Base-by-base conservation (phyloP, 2,888 invertebrate species). In the Lysandra bellargus region DNA sequence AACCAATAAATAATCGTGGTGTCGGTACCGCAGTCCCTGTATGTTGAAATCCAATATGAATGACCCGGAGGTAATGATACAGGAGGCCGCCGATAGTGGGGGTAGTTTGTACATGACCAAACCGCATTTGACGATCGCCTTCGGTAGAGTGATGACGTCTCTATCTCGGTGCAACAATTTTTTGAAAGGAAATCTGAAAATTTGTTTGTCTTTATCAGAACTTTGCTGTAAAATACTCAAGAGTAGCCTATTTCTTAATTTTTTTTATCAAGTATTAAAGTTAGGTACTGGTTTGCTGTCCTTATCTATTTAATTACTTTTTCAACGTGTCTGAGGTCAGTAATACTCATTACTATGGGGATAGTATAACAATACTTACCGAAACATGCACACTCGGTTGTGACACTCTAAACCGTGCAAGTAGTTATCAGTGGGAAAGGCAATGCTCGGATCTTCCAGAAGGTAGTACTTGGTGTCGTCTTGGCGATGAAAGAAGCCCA, bases 31-130 rank as follows among this genome's bases (percentile, higher is more conserved):
- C n/a, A 94, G 83, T 0, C 94, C 94, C 80, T 94, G 93, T 79
- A 94, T 91, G 80, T 94, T 94, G 85, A 93, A 94, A 84, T 94
- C 94, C 2, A 94, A 85, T 81, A 94, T 93, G 82, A 94, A 94
- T n/a, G 93, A 90, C 0, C 94, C 94, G 0, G 94, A 94, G 0
- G 92, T 85, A 83, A 94, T 90, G 86, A 93, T 90, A 84, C 94
- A 94, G 23, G 92, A 89, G 1, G 89, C 88, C 0, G 93, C 93
- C 0, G 93, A 91, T 12, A 94, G 85, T 0, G 94, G 94, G 0
- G 94, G 94, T 79, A 94, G 86, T 80, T 94, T 94, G 88, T 94
- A 94, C 90, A 91, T 90, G 44, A 91, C 89, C 61, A 92, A 85
- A 0, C 94, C 94, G 64, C 94, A 94, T 81, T 94, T 94, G n/a